These are phyloP conservation scores for Esox masquinongy DNA, from an alignment of 2,797 vertebrate species.

Conservation along the genomic window DNA sequence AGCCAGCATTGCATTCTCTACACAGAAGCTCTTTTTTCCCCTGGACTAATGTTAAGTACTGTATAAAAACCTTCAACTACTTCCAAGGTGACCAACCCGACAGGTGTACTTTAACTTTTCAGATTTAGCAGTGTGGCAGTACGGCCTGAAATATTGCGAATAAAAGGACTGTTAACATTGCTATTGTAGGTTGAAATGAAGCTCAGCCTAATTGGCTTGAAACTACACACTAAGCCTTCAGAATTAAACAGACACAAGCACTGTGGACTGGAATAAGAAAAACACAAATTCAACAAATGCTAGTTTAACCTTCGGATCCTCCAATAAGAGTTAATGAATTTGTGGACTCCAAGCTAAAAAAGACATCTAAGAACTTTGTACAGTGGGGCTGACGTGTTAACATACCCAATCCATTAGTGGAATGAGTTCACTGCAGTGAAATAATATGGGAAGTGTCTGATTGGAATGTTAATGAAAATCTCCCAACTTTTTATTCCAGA, in stretches of 20 bases:
- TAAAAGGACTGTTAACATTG: too few relatives aligned
- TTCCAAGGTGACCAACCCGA: too few relatives aligned
- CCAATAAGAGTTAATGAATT: not conserved
- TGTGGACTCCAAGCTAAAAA: not conserved
- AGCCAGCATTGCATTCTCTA: not conserved
- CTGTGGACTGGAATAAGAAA: not conserved
- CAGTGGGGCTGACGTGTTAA: too few relatives aligned
- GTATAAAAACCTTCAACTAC: too few relatives aligned
- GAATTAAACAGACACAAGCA: not conserved
- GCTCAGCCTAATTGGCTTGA: not conserved
- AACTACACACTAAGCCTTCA: not conserved
- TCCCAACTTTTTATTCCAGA: not conserved
- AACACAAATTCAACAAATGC: not conserved
- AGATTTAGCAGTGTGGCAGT: too few relatives aligned
- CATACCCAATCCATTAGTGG: not conserved
- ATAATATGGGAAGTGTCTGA: not conserved
- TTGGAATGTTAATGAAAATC: conserved; percentile 2
- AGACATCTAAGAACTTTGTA: too few relatives aligned
- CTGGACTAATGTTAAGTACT: too few relatives aligned
- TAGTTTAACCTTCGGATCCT: not conserved
- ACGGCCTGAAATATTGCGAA: too few relatives aligned
- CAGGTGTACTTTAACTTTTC: too few relatives aligned
- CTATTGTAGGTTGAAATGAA: too few relatives aligned
- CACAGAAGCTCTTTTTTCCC: not conserved
- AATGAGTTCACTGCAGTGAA: not conserved